These are phyloP conservation scores for Orchesella flavescens DNA, from an alignment of 2,888 invertebrate genomes.

Conservation along the genomic window DNA sequence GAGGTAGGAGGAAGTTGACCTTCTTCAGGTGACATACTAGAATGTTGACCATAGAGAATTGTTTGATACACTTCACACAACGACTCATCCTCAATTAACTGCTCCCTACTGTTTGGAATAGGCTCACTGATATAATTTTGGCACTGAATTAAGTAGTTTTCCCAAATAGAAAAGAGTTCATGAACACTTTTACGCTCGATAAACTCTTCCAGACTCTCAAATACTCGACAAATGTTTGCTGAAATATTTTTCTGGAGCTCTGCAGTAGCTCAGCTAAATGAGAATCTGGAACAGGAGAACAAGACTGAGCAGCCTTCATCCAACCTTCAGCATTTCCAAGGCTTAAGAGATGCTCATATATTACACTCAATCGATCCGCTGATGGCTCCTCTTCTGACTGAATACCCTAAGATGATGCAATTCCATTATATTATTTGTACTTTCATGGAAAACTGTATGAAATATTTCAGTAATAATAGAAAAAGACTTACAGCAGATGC, in stretches of 20 bases:
- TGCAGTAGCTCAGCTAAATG: slow-evolving; percentile 64
- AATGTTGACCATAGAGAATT: slow-evolving; percentile 65
- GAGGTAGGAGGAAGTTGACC: neutral
- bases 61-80: slow-evolving; percentile 79
- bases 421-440: neutral
- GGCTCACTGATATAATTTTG: slow-evolving; percentile 86
- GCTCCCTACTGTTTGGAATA: slow-evolving; percentile 86
- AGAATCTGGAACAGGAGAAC: slow-evolving; percentile 64
- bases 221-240: slow-evolving; percentile 91
- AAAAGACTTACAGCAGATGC: slow-evolving; percentile 57
- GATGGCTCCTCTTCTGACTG: slow-evolving; percentile 57
- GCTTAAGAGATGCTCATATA: slow-evolving; percentile 84
- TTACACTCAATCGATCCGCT: slow-evolving; percentile 79
- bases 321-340: slow-evolving; percentile 87
- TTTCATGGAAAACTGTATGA: no score
- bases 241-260: slow-evolving; percentile 89
- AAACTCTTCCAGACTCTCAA: slow-evolving; percentile 86
- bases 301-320: slow-evolving; percentile 80
- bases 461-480: no score
- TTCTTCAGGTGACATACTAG: slow-evolving; percentile 46
- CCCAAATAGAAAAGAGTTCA: slow-evolving; percentile 86
- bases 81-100: slow-evolving; percentile 86
- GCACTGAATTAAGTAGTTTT: slow-evolving; percentile 86
- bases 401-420: slow-evolving; percentile 47
- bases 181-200: slow-evolving; percentile 85